phyloP scores from a whole-genome alignment of 2,113 vertebrate genomes.

The Ctenomys sociabilis region DNA sequence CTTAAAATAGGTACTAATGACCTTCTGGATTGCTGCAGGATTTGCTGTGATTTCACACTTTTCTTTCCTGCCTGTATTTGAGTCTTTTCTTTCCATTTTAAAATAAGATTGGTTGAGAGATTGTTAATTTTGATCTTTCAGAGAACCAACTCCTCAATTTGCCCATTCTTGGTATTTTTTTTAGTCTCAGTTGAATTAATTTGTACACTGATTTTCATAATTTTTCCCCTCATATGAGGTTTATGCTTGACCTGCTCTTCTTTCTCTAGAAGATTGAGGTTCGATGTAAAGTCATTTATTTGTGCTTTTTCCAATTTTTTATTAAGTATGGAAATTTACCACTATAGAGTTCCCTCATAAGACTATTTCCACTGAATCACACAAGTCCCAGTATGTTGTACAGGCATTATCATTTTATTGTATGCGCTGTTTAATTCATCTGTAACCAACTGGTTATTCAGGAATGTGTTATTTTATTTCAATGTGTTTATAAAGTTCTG shows the following conservation, averaged over 20 bases:
- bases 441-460: too few relatives aligned
- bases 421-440: too few relatives aligned
- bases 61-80: not conserved
- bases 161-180: not conserved
- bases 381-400: too few relatives aligned
- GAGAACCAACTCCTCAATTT: not conserved
- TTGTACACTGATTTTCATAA: not conserved
- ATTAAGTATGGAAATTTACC: not conserved
- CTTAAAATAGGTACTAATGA: not conserved
- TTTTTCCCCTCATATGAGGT: not conserved
- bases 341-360: not conserved
- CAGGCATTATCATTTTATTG: too few relatives aligned
- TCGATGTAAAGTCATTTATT: not conserved
- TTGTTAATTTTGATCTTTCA: not conserved
- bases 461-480: too few relatives aligned
- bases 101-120: not conserved
- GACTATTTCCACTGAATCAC: not conserved
- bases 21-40: not conserved
- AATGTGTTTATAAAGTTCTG: too few relatives aligned
- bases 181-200: not conserved
- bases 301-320: not conserved
- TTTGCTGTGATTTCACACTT: not conserved
- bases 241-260: not conserved
- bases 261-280: not conserved
- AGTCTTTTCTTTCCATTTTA: not conserved